phyloP scores from a whole-genome alignment of 1,140 invertebrate genomes.

The Sycophaga agraensis region DNA sequence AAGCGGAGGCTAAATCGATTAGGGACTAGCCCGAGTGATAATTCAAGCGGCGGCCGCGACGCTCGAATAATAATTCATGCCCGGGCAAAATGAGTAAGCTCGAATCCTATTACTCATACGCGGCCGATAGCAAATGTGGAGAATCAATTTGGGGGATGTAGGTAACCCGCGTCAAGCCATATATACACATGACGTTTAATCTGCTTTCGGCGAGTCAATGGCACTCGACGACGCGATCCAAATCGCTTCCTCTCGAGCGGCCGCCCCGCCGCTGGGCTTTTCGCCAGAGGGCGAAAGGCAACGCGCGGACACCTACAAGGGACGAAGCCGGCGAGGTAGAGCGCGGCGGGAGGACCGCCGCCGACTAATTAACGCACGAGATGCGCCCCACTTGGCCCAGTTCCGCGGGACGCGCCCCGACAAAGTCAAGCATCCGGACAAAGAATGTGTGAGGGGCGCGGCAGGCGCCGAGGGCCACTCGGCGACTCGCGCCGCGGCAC shows the following conservation, averaged over 20 bases:
- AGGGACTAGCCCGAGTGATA: no score
- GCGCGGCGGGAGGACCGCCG: conserved; percentile 4
- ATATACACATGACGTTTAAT: conserved; percentile 22
- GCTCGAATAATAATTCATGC: no score
- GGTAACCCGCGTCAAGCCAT: not conserved
- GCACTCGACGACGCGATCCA: not conserved
- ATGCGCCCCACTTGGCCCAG: conserved; percentile 37
- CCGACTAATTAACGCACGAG: conserved; percentile 23
- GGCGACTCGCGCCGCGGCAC: not conserved
- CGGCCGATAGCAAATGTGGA: not conserved
- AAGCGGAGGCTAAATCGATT: no score
- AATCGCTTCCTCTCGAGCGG: not conserved
- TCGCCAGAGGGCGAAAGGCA: conserved; percentile 2
- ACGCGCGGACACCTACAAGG: no score
- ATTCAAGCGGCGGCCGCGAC: no score
- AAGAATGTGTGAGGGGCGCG: not conserved
- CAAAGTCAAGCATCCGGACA: not conserved
- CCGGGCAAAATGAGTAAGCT: not conserved
- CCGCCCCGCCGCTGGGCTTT: not conserved
- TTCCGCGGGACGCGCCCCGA: conserved; percentile 31
- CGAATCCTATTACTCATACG: conserved; percentile 7
- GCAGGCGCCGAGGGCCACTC: not conserved
- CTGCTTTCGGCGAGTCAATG: conserved; percentile 1
- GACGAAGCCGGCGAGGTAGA: no score
- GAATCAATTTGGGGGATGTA: no score